Percentiles rank a stretch among this genome's conserved stretches.
Evolutionary conservation across 2,113 vertebrate species (phyloP).

Genomic region (Aegotheles bennettii): DNA sequence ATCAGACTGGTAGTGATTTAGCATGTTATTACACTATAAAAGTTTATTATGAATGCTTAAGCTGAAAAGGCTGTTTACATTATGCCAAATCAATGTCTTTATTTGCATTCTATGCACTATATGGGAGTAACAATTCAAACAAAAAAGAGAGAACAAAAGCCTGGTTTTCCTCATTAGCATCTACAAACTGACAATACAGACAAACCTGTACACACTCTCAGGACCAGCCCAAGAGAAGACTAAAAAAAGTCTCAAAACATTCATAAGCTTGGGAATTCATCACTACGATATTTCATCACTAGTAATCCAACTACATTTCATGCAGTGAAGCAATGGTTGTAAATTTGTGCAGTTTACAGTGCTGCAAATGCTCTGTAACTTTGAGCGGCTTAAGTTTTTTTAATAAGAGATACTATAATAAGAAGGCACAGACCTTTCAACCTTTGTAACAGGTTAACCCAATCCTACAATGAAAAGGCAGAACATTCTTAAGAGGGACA

Average conservation of each 20-base stretch:
- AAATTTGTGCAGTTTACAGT: conserved; percentile 35
- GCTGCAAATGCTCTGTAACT: conserved; percentile 45
- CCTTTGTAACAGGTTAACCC: conserved; percentile 38
- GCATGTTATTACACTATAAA: conserved; percentile 66
- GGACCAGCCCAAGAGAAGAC: conserved; percentile 90
- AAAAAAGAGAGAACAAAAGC: conserved; percentile 49
- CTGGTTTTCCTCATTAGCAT: conserved; percentile 63
- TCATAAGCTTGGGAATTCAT: conserved; percentile 60
- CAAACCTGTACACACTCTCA: conserved; percentile 75
- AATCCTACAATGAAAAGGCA: conserved; percentile 21
- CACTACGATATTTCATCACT: conserved; percentile 33
- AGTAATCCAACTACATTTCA: conserved; percentile 33
- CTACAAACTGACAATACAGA: conserved; percentile 76
- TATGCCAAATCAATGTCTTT: conserved; percentile 51
- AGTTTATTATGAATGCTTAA: conserved; percentile 55
- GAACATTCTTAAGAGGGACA: neutral
- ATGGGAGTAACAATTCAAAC: conserved; percentile 41
- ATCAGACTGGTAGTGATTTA: conserved; percentile 67
- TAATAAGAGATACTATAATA: conserved; percentile 5
- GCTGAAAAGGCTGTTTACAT: conserved; percentile 61
- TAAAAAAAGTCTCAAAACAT: conserved; percentile 62
- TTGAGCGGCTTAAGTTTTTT: conserved; percentile 30
- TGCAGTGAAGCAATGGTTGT: conserved; percentile 53
- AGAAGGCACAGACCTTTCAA: conserved; percentile 67
- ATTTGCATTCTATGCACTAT: conserved; percentile 44